Conservation (phyloP, 1,140 invertebrate genomes). For the Dreissena rostriformis region DNA sequence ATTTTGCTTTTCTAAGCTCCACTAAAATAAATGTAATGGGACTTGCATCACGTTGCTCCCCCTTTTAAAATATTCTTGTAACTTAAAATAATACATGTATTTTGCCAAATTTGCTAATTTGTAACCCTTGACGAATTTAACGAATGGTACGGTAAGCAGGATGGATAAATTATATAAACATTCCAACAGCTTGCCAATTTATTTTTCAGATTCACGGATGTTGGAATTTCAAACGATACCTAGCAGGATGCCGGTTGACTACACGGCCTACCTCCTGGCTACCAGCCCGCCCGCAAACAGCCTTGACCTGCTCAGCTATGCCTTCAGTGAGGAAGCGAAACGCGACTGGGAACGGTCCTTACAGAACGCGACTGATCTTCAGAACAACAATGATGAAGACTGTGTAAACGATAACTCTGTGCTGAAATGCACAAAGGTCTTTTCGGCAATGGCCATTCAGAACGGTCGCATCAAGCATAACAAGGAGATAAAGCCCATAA, state of each 20-base stretch:
- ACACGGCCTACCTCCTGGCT: slow-evolving; percentile 72
- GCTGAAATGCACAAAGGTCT: too few relatives aligned
- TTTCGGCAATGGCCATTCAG: not conserved
- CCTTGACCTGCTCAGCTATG: slow-evolving; percentile 70
- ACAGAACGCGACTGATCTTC: not conserved
- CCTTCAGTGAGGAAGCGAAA: slow-evolving; percentile 37
- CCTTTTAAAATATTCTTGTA: too few relatives aligned
- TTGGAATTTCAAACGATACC: slow-evolving; percentile 67
- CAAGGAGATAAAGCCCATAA: slow-evolving; percentile 69
- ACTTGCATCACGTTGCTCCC: too few relatives aligned
- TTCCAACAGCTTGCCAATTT: too few relatives aligned
- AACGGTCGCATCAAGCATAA: slow-evolving; percentile 7
- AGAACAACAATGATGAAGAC: not conserved
- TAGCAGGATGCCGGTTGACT: slow-evolving; percentile 73
- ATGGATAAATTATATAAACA: not conserved
- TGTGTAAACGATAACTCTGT: not conserved
- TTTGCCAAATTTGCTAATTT: not conserved
- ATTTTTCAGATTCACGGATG: slow-evolving; percentile 73
- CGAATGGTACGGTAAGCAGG: not conserved
- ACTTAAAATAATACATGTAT: too few relatives aligned
- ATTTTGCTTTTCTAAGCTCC: too few relatives aligned
- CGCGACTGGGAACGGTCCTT: slow-evolving; percentile 12
- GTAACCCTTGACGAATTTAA: not conserved
- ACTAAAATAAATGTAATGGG: too few relatives aligned
- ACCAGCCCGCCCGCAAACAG: slow-evolving; percentile 71